These are phyloP conservation scores for Adelognathus sp. DNA, from an alignment of 2,888 invertebrate species.

Conservation along the genomic window DNA sequence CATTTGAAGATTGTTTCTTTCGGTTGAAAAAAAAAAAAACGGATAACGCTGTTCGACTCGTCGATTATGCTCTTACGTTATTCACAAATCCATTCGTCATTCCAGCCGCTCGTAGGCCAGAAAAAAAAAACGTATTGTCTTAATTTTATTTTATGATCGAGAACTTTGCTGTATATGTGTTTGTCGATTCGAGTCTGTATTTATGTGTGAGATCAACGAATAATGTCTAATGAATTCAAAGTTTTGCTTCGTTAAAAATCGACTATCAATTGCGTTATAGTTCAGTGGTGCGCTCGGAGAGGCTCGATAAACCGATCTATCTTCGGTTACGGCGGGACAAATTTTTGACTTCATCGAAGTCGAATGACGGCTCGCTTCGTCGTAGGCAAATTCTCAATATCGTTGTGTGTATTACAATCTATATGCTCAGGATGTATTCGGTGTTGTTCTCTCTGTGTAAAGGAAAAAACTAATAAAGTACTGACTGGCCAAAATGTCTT, in stretches of 20 bases:
- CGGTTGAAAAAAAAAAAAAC: slow-evolving; percentile 3
- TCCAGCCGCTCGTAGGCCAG: slow-evolving; percentile 51
- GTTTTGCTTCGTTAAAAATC: neutral
- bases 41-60: neutral
- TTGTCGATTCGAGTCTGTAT: slow-evolving; percentile 1
- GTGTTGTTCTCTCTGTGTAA: slow-evolving; percentile 56
- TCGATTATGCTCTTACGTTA: slow-evolving; percentile 28
- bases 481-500: slow-evolving; percentile 25
- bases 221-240: slow-evolving; percentile 3
- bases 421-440: slow-evolving; percentile 50
- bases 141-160: slow-evolving; percentile 15
- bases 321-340: slow-evolving; percentile 6
- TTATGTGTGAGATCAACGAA: neutral
- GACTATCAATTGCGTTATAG: neutral
- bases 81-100: slow-evolving; percentile 54
- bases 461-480: slow-evolving; percentile 49
- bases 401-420: slow-evolving; percentile 44
- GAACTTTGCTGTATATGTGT: slow-evolving; percentile 2
- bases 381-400: slow-evolving; percentile 37
- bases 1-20: slow-evolving; percentile 10
- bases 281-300: neutral
- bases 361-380: slow-evolving; percentile 15
- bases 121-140: slow-evolving; percentile 34
- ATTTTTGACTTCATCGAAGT: slow-evolving; percentile 9
- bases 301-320: neutral